Base-by-base conservation (phyloP, 2,797 vertebrate genomes). In the Huso huso region DNA sequence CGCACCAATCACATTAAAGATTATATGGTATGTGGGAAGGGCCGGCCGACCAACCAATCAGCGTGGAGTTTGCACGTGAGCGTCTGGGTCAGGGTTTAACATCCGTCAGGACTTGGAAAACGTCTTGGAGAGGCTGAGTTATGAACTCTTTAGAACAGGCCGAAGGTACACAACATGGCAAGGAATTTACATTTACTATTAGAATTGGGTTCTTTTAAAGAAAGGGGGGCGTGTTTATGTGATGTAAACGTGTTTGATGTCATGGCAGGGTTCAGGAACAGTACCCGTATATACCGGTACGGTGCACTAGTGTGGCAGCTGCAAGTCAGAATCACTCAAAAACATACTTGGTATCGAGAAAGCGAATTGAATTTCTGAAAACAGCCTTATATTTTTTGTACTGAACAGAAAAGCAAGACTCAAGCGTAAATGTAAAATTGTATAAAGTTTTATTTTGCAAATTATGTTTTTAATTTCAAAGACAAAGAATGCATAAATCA, bases 131-230 rank as follows among this genome's bases (percentile, higher is more conserved):
- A 61, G 61, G 59, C 13, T 59, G 10, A 81, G 86, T 84, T 70
- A 97, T 98, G 96, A 98, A 95, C 76, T 97, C 96, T 1, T 78
- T 99, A 84, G 96, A 98, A 75, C 96, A 99, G 87, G 96, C 96
- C 60, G 95, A 98, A 93, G 96, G 96, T 98, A 89, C 70, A 66
- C 61, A 37, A 18, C 2, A 53, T 51, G 60, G 2, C n/a, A 51
- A 13, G 51, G 62, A 4, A 10, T 0, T 8, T 51, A 0, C 1
- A 49, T 76, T 59, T 64, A 12, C 58, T 69, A 57, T 48, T 10
- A 9, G 11, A 55, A 50, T 50, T 0, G 10, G 63, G 12, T 12
- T 58, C 2, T 11, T 11, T 8, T 6, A 58, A 13, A 6, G 10
- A 12, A 13, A 11, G 55, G 12, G 55, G 6, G 12, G 55, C 6